A percentile compares a stretch with the other conserved stretches of the same genome.
phyloP scores from a whole-genome alignment of 2,113 vertebrate species.

The Myotis brandtii region DNA sequence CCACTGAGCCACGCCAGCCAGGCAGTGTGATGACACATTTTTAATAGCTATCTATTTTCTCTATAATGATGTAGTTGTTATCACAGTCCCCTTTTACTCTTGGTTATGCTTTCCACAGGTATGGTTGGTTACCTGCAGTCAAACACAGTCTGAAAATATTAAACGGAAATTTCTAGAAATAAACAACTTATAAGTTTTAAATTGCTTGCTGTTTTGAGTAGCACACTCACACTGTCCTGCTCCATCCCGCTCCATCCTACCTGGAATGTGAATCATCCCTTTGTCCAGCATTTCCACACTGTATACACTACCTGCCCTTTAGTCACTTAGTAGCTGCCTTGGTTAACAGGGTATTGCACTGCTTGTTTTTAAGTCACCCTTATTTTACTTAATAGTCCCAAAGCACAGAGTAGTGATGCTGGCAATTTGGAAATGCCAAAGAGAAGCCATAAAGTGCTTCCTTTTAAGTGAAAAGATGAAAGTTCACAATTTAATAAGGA shows the following conservation, averaged over 20 bases:
- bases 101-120: neutral
- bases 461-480: neutral
- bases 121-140: no score
- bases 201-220: neutral
- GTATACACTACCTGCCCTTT: neutral
- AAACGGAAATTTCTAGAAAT: neutral
- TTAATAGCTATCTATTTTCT: slow-evolving; percentile 20
- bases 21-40: neutral
- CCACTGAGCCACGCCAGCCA: no score
- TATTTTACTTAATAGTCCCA: neutral
- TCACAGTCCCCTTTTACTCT: neutral
- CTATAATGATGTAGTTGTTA: neutral
- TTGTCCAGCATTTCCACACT: neutral
- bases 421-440: neutral
- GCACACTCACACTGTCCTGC: neutral
- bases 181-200: neutral
- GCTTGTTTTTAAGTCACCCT: neutral
- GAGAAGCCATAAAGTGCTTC: neutral
- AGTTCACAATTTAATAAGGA: neutral
- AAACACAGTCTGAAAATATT: neutral
- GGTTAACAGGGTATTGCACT: neutral
- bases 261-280: neutral
- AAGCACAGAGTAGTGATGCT: neutral
- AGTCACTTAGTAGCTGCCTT: neutral
- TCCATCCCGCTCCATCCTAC: neutral